Base-by-base conservation (phyloP, 1,140 invertebrate genomes). In the Amyelois transitella region DNA sequence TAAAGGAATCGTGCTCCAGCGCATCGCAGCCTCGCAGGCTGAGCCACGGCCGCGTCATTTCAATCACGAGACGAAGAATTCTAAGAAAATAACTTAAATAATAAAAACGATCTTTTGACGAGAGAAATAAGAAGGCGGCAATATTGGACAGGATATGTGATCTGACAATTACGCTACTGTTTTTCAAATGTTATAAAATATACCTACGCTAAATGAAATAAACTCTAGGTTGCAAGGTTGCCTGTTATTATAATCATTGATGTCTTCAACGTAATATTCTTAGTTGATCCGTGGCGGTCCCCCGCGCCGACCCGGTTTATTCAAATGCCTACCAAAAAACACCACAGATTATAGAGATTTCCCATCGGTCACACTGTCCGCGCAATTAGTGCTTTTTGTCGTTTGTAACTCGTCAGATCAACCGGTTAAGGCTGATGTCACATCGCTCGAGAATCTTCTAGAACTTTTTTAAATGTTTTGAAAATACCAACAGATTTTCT, bases 1-100 rank as follows among this genome's bases (percentile, higher is more conserved):
- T 20, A 21, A 48, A 48, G 18, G 45, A 48, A 48, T 48, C 45
- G 45, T 48, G 45, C 18, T 48, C 45, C 45, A 48, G 12, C n/a
- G 32, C 2, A 38, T 38, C 32, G 1, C 4, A 14, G 1, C 12
- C 12, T 14, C 12, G 12, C n/a, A 10, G 7, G 25, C 32, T 5
- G 3, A 6, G 25, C 2, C 12, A 38, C n/a, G 12, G n/a, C n/a
- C n/a, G 32, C 17, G 2, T 8, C n/a, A 8, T 38, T 38, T 2
- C 1, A 38, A 38, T 5, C 8, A 38, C 12, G 7, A 10, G n/a
- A n/a, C n/a, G n/a, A n/a, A n/a, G n/a, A n/a, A n/a, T n/a, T n/a
- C n/a, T n/a, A n/a, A n/a, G n/a, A n/a, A n/a, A n/a, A n/a, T n/a
- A n/a, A n/a, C n/a, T n/a, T n/a, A n/a, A n/a, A n/a, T n/a, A n/a